Conservation (phyloP, 1,140 invertebrate genomes). For the Zaprionus taronus region DNA sequence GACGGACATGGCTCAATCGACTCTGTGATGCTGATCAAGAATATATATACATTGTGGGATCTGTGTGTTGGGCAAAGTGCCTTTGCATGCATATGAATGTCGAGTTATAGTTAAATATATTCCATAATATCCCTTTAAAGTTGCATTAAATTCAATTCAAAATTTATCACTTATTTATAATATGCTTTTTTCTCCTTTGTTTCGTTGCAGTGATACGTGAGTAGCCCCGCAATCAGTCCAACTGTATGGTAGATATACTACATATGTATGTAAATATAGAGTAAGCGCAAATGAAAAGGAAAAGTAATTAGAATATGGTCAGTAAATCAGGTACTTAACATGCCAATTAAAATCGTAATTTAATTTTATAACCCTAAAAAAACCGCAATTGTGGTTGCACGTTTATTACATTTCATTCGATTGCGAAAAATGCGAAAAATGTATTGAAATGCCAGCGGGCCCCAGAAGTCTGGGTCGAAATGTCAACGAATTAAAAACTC, state of each 20-base stretch:
- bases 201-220: conserved; percentile 76
- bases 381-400: conserved; percentile 5
- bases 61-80: no score
- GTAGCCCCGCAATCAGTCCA: conserved; percentile 51
- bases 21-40: no score
- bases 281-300: conserved; percentile 17
- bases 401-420: conserved; percentile 6
- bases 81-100: not conserved
- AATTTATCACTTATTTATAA: conserved; percentile 14
- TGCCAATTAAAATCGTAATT: conserved; percentile 12
- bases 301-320: conserved; percentile 42
- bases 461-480: not conserved
- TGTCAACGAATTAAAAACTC: conserved; percentile 5
- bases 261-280: conserved; percentile 25
- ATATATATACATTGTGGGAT: no score
- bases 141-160: not conserved
- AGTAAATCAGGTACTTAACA: conserved; percentile 8
- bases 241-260: conserved; percentile 4
- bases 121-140: not conserved
- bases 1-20: no score
- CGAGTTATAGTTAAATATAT: not conserved
- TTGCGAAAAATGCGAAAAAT: not conserved
- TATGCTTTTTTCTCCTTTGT: conserved; percentile 16
- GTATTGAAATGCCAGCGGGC: not conserved
- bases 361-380: conserved; percentile 5